Evolutionary conservation across 2,113 vertebrate genomes (phyloP), one percentile per base, ranked within the genome.

Genomic region (Gymnorhina tibicen): DNA sequence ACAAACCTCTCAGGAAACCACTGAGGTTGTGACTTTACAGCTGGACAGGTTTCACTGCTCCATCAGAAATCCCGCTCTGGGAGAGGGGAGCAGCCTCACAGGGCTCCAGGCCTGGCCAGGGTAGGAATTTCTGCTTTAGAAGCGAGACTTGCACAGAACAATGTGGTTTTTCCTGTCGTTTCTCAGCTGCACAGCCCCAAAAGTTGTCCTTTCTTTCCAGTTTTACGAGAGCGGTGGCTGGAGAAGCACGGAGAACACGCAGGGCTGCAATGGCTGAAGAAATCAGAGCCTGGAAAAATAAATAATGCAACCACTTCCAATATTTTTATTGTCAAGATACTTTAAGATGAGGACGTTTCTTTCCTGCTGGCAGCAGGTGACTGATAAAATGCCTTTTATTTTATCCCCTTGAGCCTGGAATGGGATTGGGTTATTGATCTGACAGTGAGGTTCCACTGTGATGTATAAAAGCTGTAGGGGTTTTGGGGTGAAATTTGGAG

Each of bases 161-260:
- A 95, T 96, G 86, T 91, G 88, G 91, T 93, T 96, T 97, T 96
- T 95, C 94, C 52, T 91, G 95, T 94, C 11, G 4, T 46, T 93
- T 82, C 86, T 89, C 42, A 21, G 66, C 14, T 85, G 23, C 60
- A 39, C 16, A 66, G 84, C 64, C 72, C 53, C 7, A 46, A 64
- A 78, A 59, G 28, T 35, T 89, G 33, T 23, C 28, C 47, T 5
- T 44, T 84, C 85, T 91, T 35, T 16, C 74, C 82, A 63, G 67
- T 95, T 97, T 96, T 93, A 96, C 13, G 0, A 92, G 93, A 70
- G 32, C 10, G 15, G 32, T 58, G 56, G 62, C 76, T 73, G 84
- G 50, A 70, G 72, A 90, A 95, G 37, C 85, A 94, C 42, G 91
- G 92, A 64, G 78, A 95, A 39, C 39, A 79, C 78, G 87, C 63